Evolutionary conservation across 2,888 invertebrate species (phyloP), one percentile per base, ranked within the genome.

Genomic region (Eurois occulta): DNA sequence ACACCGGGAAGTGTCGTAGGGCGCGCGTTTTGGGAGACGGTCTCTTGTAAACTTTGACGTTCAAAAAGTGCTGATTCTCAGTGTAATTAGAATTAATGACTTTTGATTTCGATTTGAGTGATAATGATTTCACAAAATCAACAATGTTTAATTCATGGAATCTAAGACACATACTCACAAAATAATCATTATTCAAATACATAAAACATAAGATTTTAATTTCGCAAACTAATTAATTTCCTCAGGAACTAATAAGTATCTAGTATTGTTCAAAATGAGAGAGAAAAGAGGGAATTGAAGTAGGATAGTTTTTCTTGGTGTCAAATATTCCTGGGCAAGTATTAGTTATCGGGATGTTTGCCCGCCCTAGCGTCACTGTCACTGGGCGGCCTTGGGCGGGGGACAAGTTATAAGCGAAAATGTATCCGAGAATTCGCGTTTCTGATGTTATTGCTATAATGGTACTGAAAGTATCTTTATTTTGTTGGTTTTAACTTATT

Each of bases 251-350:
- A 16, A 41, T 35, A 85, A 46, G 67, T 70, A n/a, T 16, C 11
- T 35, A 6, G 48, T n/a, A 38, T 66, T 48, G 28, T 32, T 62
- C n/a, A 46, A 62, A 62, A 83, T 52, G 58, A 62, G 46, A 60
- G 18, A 64, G 21, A 2, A n/a, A n/a, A n/a, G n/a, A n/a, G n/a
- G 21, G 64, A 78, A 77, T 77, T 58, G 71, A 78, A 87, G 80
- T 72, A 75, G 72, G 70, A 87, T 87, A 87, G 87, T 88, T 88
- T 84, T 81, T 88, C 79, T 80, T 74, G 52, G 71, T 82, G 85
- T 85, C 88, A 83, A 80, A 87, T 79, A 81, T 79, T 81, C 69
- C 69, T 48, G 64, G 41, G 55, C 71, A 75, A 79, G 82, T 77
- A 88, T 86, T 86, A 85, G 86, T 85, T 84, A 77, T 81, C 78